phyloP scores from a whole-genome alignment of 2,113 vertebrate species.

The Butorides virescens region DNA sequence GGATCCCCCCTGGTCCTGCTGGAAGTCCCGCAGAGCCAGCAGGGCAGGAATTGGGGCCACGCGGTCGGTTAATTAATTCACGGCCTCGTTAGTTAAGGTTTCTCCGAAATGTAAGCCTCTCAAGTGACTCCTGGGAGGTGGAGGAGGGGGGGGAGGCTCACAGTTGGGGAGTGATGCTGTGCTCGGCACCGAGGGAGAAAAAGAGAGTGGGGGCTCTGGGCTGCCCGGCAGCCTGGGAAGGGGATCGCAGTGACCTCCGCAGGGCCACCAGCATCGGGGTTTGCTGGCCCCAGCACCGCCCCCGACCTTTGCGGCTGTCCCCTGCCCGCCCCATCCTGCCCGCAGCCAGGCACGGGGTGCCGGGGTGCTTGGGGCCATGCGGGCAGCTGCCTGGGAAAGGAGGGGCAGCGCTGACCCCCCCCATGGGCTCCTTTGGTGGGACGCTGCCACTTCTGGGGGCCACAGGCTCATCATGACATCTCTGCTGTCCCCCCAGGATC shows the following conservation, averaged over 20 bases:
- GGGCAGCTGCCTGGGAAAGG: background rate
- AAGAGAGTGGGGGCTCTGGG: background rate
- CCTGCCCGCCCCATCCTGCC: background rate
- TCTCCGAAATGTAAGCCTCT: background rate
- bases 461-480: rapidly evolving
- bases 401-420: background rate
- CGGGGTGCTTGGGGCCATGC: rapidly evolving
- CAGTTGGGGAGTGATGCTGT: rapidly evolving
- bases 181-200: rapidly evolving
- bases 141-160: background rate
- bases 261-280: rapidly evolving
- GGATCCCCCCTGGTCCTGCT: background rate
- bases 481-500: slow-evolving; percentile 75
- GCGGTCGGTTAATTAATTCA: background rate
- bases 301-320: rapidly evolving
- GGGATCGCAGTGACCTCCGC: rapidly evolving
- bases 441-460: background rate
- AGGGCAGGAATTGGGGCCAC: background rate
- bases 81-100: slow-evolving; percentile 45
- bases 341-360: background rate
- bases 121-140: background rate
- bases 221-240: rapidly evolving
- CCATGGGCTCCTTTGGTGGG: rapidly evolving
- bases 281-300: rapidly evolving
- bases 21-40: background rate